Conservation (phyloP, 92 coral and sea anemone species). For the Ricordea florida region DNA sequence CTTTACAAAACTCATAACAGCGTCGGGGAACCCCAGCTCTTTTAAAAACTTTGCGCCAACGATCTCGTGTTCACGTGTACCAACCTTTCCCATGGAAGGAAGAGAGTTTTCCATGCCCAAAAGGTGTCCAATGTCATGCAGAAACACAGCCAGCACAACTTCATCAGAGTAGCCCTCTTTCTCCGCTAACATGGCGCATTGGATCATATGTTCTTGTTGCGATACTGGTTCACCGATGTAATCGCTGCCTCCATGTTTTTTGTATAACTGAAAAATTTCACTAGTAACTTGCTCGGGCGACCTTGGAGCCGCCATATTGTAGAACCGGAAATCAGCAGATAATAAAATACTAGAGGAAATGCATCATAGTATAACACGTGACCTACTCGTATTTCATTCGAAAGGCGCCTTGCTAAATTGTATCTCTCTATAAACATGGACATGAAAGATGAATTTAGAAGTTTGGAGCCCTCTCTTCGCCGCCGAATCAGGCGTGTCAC, state of each 20-base stretch:
- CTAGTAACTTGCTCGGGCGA: conserved; percentile 19
- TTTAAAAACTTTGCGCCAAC: conserved; percentile 82
- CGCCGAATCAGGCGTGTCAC: conserved; percentile 75
- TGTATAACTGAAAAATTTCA: conserved; percentile 77
- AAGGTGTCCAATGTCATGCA: conserved; percentile 96
- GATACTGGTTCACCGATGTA: conserved; percentile 93
- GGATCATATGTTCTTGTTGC: conserved; percentile 88
- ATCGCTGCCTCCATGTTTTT: conserved; percentile 76
- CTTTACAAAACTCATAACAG: conserved; percentile 78
- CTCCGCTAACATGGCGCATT: conserved; percentile 98
- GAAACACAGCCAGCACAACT: conserved; percentile 80
- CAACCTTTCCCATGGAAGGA: conserved; percentile 81
- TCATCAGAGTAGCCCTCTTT: conserved; percentile 79
- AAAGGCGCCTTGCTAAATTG: conserved; percentile 39
- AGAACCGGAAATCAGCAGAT: not conserved
- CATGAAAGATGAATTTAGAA: conserved; percentile 59
- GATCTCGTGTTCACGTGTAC: conserved; percentile 75
- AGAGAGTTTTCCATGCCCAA: conserved; percentile 70
- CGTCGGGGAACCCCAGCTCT: conserved; percentile 84
- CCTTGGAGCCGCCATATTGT: conserved; percentile 4
- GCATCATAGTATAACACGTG: not conserved
- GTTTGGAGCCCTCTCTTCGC: conserved; percentile 69
- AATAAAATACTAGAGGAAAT: not conserved
- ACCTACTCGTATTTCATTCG: not conserved
- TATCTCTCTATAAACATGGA: conserved; percentile 39